Evolutionary conservation across 2,888 invertebrate genomes (phyloP), one percentile per base, ranked within the genome.

Genomic region (Chloroclysta siterata): DNA sequence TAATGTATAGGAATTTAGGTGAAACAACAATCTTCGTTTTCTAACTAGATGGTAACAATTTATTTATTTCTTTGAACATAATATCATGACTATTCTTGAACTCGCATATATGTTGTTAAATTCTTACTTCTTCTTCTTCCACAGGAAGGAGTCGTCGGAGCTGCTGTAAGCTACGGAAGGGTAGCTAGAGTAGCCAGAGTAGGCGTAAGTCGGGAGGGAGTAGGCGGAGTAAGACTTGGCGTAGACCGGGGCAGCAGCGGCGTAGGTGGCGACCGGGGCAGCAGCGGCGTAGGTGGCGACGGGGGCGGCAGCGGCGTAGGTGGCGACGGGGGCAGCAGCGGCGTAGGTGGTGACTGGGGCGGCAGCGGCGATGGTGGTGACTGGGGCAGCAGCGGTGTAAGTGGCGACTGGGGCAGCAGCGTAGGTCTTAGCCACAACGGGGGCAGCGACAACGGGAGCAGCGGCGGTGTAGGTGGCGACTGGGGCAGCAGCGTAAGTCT

Each of bases 221-320:
- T 68, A 68, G 7, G 80, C 51, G 28, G 76, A 66, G 54, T 74
- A 75, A 51, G 71, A 63, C 60, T 56, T 69, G 29, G 75, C 66
- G 62, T 62, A 62, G 48, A 63, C 56, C 44, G 66, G 63, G 53
- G 59, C 55, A 52, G 76, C 70, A 60, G 83, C 83, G 28, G 81
- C 74, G 41, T 83, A 81, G 70, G 87, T 81, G 3, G 87, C 80
- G 73, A 82, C 79, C 39, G 83, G 81, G 7, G 81, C 68, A 81
- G 10, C 84, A 71, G 73, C 81, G 78, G 62, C 47, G 57, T 63
- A 63, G 14, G 51, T 59, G 50, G 63, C 39, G 10, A 46, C 53
- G 28, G 39, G 39, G 28, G 63, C 46, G 29, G 63, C 58, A 29
- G 63, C 51, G 59, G 50, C 29, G 52, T 55, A 55, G 52, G 15